Conservation (phyloP, 2,113 vertebrate species). For the Cyprinodon variegatus region DNA sequence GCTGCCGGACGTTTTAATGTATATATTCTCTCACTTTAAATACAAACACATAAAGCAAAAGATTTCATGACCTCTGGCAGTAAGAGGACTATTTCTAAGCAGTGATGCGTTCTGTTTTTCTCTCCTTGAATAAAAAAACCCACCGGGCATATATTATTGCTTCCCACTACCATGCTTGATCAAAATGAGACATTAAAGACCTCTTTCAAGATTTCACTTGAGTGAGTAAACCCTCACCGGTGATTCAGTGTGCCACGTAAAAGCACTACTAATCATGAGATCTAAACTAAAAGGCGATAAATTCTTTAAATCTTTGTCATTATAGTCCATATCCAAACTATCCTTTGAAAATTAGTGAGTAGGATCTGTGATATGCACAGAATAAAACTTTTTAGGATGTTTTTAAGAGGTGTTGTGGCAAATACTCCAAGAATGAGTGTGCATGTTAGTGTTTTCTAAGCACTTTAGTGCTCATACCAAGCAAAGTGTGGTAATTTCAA, state of each 20-base stretch:
- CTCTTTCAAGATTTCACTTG: constrained; percentile 60
- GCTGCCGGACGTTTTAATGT: constrained; percentile 13
- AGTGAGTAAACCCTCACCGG: constrained; percentile 42
- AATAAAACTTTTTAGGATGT: constrained; percentile 11
- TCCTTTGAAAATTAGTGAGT: constrained; percentile 17
- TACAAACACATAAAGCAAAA: constrained; percentile 72
- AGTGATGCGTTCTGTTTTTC: constrained; percentile 65
- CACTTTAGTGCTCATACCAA: constrained; percentile 54
- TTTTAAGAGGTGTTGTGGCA: constrained; percentile 28
- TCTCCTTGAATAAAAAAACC: constrained; percentile 48
- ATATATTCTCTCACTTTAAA: constrained; percentile 45
- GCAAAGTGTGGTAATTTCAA: constrained; percentile 63
- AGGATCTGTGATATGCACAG: constrained; percentile 8
- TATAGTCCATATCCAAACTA: constrained; percentile 16
- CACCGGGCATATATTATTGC: constrained; percentile 58
- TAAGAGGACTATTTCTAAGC: constrained; percentile 56
- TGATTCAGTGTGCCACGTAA: constrained; percentile 30
- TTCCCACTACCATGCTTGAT: constrained; percentile 43
- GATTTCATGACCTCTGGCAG: constrained; percentile 58
- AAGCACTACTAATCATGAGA: constrained; percentile 52
- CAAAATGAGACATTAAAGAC: constrained; percentile 26
- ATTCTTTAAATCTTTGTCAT: constrained; percentile 46
- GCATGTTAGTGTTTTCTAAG: constrained; percentile 51
- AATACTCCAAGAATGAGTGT: constrained; percentile 26
- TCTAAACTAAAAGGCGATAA: constrained; percentile 48